A percentile compares a stretch with the other conserved stretches of the same genome.
These are phyloP conservation scores for Rhynchonema sp. DNA, from an alignment of 2,888 invertebrate species.

Conservation along the genomic window DNA sequence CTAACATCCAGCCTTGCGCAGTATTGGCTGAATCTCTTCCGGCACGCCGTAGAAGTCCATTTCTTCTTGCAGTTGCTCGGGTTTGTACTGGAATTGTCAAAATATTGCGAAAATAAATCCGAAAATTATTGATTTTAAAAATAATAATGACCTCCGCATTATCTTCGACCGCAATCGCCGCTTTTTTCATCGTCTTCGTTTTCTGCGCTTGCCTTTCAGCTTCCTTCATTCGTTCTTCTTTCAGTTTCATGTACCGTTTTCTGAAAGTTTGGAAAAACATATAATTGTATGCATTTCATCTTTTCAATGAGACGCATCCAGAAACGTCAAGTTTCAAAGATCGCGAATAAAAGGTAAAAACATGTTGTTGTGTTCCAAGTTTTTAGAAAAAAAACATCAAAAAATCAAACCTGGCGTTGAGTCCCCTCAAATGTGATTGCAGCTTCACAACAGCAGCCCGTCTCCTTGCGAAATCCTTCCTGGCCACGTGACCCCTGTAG, in stretches of 20 bases:
- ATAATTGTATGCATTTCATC: no score
- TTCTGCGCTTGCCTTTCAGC: conserved; percentile 9
- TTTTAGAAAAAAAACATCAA: neutral
- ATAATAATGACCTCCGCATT: no score
- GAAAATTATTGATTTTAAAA: no score
- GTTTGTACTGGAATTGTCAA: neutral
- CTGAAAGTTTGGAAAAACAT: conserved; percentile 1
- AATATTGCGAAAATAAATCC: neutral
- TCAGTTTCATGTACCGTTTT: conserved; percentile 10
- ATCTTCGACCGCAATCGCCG: conserved; percentile 3
- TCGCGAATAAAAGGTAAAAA: no score
- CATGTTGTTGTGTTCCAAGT: no score
- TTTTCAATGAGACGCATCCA: no score
- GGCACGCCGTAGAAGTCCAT: neutral
- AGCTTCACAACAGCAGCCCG: conserved; percentile 11
- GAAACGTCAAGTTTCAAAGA: no score
- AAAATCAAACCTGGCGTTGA: conserved; percentile 12
- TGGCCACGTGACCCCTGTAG: conserved; percentile 6
- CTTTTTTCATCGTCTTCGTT: conserved; percentile 13
- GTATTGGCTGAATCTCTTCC: neutral
- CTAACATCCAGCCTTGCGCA: neutral
- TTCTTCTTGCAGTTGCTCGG: neutral
- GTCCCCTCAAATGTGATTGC: conserved; percentile 14
- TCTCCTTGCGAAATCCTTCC: conserved; percentile 10
- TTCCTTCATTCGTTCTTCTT: conserved; percentile 5